Percentiles rank a stretch among this genome's conserved stretches.
phyloP scores from a whole-genome alignment of 2,113 vertebrate species.

The Microtus pennsylvanicus region DNA sequence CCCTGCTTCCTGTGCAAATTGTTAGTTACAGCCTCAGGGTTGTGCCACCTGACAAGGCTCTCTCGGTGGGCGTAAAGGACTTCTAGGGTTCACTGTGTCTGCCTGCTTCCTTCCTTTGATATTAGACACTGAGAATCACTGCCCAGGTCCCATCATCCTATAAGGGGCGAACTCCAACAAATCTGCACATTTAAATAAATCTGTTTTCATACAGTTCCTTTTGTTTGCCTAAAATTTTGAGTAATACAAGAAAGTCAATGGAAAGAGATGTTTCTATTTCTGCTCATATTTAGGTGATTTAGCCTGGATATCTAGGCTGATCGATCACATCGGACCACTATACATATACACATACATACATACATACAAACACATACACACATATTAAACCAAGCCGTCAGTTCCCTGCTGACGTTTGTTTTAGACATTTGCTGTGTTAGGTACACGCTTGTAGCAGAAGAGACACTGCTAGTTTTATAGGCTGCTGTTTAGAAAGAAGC shows the following conservation, averaged over 20 bases:
- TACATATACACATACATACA: neutral
- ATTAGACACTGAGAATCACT: neutral
- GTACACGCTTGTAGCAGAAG: neutral
- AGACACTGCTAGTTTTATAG: constrained; percentile 20
- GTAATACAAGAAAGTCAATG: neutral
- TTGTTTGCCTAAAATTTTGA: neutral
- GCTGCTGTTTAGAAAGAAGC: constrained; percentile 44
- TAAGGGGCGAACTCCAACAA: neutral
- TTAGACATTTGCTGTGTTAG: constrained; percentile 28
- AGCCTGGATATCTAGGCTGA: neutral
- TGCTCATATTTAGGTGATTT: neutral
- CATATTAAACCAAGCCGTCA: neutral
- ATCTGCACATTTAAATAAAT: neutral
- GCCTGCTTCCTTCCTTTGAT: neutral
- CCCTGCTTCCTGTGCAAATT: neutral
- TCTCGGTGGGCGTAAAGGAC: neutral
- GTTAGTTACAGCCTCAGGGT: neutral
- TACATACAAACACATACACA: neutral
- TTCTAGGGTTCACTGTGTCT: neutral
- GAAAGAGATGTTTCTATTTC: neutral
- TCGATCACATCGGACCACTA: neutral
- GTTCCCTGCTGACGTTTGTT: neutral
- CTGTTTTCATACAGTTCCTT: neutral
- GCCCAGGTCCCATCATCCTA: neutral
- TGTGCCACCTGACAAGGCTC: no score